Base-by-base conservation (phyloP, 1,140 invertebrate genomes). In the Scaptodrosophila lebanonensis region DNA sequence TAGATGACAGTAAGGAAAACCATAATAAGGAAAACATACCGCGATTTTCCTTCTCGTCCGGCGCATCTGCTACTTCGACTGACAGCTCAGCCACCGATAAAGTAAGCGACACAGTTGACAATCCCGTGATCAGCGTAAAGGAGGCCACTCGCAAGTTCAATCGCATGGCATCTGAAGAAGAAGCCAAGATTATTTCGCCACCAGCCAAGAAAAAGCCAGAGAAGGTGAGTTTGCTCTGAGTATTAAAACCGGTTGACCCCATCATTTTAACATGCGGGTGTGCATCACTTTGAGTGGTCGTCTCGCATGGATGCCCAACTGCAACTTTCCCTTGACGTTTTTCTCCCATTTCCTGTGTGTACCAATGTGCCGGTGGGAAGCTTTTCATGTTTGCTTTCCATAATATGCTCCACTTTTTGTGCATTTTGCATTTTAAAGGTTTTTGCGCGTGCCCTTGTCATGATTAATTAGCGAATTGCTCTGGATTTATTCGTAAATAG, bases 81-180 rank as follows among this genome's bases (percentile, higher is more conserved):
- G 75, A 76, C 7, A 76, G 67, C 45, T 68, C 66, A 7, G 48
- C 53, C 15, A 38, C 50, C 20, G 67, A 79, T 1, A 69, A 73
- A 53, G 27, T 45, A 0, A 63, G 66, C 15, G 58, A 49, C 17
- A 20, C 57, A 1, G 36, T 56, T 15, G 88, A 88, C 20, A 89
- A 89, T 59, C 89, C 92, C 66, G n/a, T n/a, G n/a, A 91, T 97
- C 57, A 96, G 95, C 63, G 95, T 98, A 2, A 95, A 95, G 84
- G 96, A 98, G 87, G 90, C 95, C 58, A 96, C 94, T 75, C 93
- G 96, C 88, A 95, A 95, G 86, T 96, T 98, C 86, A 97, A 98
- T 87, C 91, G 93, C 68, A 92, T 97, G 90, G 94, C 95, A 42
- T 95, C 93, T 3, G 92, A 94, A 67, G 91, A 90, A 70, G 93